These are phyloP conservation scores for Crypturellus tataupa DNA, from an alignment of 2,797 vertebrate species.

Conservation along the genomic window DNA sequence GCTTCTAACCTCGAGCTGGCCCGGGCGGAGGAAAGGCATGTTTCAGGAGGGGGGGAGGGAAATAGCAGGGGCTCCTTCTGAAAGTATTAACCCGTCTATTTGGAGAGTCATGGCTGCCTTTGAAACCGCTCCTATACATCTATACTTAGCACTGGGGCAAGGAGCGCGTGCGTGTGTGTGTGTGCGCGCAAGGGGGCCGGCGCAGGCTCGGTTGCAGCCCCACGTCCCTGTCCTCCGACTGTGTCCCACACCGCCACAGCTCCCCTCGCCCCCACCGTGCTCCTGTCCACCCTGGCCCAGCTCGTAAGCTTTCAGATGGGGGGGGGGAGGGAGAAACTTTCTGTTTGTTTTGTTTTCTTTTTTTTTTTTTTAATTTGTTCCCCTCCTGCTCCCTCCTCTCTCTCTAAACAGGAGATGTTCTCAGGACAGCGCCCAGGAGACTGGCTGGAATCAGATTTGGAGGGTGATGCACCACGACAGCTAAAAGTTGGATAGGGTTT, in stretches of 20 bases:
- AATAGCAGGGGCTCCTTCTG: conserved; percentile 32
- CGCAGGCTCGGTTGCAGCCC: conserved; percentile 32
- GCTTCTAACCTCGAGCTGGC: conserved; percentile 63
- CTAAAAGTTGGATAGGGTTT: conserved; percentile 95
- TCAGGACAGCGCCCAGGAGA: conserved; percentile 75
- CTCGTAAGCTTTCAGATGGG: fast-evolving
- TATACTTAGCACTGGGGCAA: conserved; percentile 65
- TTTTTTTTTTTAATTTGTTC: neutral
- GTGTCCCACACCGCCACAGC: neutral
- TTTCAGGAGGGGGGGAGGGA: conserved; percentile 26
- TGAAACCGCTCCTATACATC: conserved; percentile 59
- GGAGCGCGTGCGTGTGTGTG: neutral
- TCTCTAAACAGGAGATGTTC: conserved; percentile 74
- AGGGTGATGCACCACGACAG: conserved; percentile 89
- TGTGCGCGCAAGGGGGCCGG: neutral
- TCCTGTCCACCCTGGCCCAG: fast-evolving
- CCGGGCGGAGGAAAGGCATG: conserved; percentile 65
- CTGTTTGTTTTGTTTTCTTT: neutral
- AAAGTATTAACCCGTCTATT: conserved; percentile 67
- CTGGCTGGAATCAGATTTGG: conserved; percentile 81
- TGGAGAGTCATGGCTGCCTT: conserved; percentile 67
- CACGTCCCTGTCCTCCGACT: conserved; percentile 44
- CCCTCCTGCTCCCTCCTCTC: too few species aligned
- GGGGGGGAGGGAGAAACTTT: neutral
- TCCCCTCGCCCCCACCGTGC: fast-evolving